phyloP scores from a whole-genome alignment of 1,140 invertebrate species.

The Drosophila willistoni region DNA sequence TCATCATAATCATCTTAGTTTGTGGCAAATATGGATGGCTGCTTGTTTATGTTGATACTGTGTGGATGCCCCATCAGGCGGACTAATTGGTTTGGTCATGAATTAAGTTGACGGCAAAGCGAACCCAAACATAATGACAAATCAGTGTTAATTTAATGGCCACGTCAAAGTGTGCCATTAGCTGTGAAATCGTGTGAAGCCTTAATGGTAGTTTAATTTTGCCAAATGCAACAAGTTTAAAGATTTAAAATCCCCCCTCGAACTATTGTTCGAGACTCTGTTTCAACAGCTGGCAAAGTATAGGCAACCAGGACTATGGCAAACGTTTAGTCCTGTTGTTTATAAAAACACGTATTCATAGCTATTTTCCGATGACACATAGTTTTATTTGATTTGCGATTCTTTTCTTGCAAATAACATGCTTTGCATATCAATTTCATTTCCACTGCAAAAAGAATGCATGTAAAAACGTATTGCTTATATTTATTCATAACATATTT shows the following conservation, averaged over 20 bases:
- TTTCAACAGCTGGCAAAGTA: no score
- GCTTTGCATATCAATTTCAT: background rate
- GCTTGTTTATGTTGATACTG: slow-evolving; percentile 14
- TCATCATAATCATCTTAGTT: background rate
- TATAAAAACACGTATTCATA: background rate
- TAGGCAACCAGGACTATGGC: no score
- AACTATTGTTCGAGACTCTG: no score
- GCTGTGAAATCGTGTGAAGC: slow-evolving; percentile 8
- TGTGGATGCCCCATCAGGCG: slow-evolving; percentile 43
- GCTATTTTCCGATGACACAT: slow-evolving; percentile 2
- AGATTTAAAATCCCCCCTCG: no score
- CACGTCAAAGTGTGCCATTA: slow-evolving; percentile 27
- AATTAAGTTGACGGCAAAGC: slow-evolving; percentile 11
- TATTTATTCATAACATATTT: slow-evolving; percentile 6
- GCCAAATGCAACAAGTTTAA: no score
- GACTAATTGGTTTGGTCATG: slow-evolving; percentile 37
- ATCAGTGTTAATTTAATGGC: slow-evolving; percentile 29
- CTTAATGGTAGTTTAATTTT: slow-evolving; percentile 19
- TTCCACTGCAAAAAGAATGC: background rate
- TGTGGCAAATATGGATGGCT: slow-evolving; percentile 4
- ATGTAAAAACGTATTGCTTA: background rate
- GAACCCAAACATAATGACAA: background rate
- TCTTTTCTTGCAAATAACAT: background rate
- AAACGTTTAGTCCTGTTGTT: no score
- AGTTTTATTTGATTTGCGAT: slow-evolving; percentile 22